Conservation (phyloP, 1,140 invertebrate species). For the Lasioglossum baleicum region DNA sequence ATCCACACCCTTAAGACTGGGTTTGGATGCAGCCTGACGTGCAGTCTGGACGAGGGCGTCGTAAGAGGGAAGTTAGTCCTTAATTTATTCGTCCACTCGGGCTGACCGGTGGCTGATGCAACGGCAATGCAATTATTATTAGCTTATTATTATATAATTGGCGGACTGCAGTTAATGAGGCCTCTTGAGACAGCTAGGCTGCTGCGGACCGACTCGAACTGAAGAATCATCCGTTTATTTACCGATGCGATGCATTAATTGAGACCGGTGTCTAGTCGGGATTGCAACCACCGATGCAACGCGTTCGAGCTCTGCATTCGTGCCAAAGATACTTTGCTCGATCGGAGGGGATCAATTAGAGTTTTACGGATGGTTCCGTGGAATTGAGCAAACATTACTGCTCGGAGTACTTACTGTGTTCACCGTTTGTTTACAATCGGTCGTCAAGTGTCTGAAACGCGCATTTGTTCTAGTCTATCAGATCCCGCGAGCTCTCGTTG, state of each 20-base stretch:
- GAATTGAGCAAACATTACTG: conserved; percentile 11
- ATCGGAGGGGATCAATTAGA: conserved; percentile 11
- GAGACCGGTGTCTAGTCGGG: conserved; percentile 34
- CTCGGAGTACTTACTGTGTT: background rate
- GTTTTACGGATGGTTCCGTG: conserved; percentile 17
- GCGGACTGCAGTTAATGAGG: conserved; percentile 61
- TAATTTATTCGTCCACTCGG: conserved; percentile 65
- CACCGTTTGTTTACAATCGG: background rate
- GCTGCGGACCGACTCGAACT: conserved; percentile 44
- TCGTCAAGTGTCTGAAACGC: background rate
- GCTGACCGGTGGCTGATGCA: conserved; percentile 57
- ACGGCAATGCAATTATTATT: conserved; percentile 68
- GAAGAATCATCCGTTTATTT: conserved; percentile 65
- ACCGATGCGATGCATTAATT: conserved; percentile 59
- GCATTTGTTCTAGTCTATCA: background rate
- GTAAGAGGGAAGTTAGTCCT: conserved; percentile 69
- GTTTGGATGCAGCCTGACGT: conserved; percentile 45
- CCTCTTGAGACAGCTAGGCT: conserved; percentile 63
- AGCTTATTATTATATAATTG: conserved; percentile 70
- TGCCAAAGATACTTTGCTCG: conserved; percentile 12
- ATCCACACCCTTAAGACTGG: no score
- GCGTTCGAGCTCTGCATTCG: background rate
- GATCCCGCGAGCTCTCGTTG: background rate
- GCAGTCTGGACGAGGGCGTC: conserved; percentile 61
- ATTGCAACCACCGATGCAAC: conserved; percentile 8